A percentile compares a stretch with the other conserved stretches of the same genome.
These are phyloP conservation scores for Lophochroa leadbeateri DNA, from an alignment of 2,113 vertebrate genomes.

Conservation along the genomic window DNA sequence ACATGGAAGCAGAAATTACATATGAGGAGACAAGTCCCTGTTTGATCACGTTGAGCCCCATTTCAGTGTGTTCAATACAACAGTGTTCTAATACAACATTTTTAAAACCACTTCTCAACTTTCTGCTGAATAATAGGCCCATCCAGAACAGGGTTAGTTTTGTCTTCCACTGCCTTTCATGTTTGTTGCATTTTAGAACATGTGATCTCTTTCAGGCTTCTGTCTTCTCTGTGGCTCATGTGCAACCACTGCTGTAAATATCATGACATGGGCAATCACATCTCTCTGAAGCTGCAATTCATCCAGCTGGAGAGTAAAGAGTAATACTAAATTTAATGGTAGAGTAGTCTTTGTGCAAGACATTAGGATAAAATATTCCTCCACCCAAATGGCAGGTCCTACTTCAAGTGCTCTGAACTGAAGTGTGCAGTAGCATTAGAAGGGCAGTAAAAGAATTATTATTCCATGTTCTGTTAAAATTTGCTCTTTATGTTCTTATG, in stretches of 20 bases:
- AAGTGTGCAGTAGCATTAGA: not conserved
- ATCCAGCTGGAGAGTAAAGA: not conserved
- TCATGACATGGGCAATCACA: not conserved
- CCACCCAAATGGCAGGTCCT: not conserved
- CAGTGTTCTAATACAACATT: not conserved
- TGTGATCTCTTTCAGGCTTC: not conserved
- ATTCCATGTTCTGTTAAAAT: not conserved
- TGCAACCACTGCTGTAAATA: not conserved
- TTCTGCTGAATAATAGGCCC: not conserved
- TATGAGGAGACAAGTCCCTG: not conserved
- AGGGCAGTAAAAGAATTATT: not conserved
- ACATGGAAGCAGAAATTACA: not conserved
- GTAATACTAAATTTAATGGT: not conserved
- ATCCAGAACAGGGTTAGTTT: not conserved
- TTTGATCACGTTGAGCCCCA: not conserved
- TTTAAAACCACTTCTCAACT: not conserved
- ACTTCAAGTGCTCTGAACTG: not conserved
- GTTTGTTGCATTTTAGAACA: not conserved
- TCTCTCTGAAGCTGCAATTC: not conserved
- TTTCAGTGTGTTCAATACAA: not conserved
- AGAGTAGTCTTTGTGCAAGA: not conserved
- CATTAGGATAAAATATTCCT: not conserved
- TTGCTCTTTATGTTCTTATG: not conserved
- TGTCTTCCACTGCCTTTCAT: not conserved
- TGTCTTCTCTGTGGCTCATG: not conserved